Base-by-base conservation (phyloP, 2,797 vertebrate species). In the Anolis apletophallus region DNA sequence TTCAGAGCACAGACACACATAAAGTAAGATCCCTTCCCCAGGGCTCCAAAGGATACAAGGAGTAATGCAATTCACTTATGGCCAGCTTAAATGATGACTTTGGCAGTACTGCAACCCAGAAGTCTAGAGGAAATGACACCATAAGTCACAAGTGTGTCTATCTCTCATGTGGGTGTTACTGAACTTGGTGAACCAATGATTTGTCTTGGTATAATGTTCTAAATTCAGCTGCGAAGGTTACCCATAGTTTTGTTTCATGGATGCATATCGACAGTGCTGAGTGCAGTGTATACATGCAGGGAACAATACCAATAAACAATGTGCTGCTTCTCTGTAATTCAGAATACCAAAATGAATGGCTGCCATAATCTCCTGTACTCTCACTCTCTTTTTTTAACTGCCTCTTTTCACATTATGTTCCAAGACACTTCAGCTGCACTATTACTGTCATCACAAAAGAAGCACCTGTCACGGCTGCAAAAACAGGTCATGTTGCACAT, bases 371-470 rank as follows among this genome's bases (percentile, higher is more conserved):
- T 80, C 54, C 2, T 13, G 36, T n/a, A 14, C 29, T 73, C 6
- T 26, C 72, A 23, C 36, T 52, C 29, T 67, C 46, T 68, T 21
- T 67, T 40, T 34, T 75, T 13, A 16, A 40, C 67, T 8, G 36
- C 55, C 79, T 80, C 77, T 72, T 83, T 72, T 50, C 54, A 79
- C 54, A 80, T 80, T 72, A 59, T 73, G 36, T 80, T 85, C 55
- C 77, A 32, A 73, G 68, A 72, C 36, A 50, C 84, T 85, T 80
- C 77, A 73, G 77, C 77, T 72, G 77, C 36, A 73, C 68, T 71
- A 80, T 80, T 85, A 85, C 69, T 85, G 68, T 61, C 84, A 85
- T 78, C 77, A 80, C 77, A 85, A 85, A 73, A 80, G 84, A 85
- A 85, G 84, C 68, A 80, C 77, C 84, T 80, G 84, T 85, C 84